phyloP scores from a whole-genome alignment of 1,140 invertebrate genomes.

The Solenopsis invicta region DNA sequence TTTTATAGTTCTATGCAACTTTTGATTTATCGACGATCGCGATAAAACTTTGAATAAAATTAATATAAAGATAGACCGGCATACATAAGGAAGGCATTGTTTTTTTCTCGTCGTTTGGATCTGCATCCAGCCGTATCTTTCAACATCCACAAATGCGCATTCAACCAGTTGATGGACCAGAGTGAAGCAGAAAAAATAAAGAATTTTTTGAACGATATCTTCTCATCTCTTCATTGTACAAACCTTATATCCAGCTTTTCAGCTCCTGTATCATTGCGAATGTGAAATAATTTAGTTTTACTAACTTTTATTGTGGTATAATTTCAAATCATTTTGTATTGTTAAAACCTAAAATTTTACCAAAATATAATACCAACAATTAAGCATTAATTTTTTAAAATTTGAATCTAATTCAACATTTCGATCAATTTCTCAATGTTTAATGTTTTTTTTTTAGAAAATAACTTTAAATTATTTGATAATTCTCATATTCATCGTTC shows the following conservation, averaged over 20 bases:
- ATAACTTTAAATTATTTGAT: background rate
- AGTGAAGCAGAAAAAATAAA: constrained; percentile 69
- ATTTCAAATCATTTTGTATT: background rate
- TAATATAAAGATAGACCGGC: background rate
- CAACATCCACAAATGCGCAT: constrained; percentile 25
- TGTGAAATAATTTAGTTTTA: constrained; percentile 1
- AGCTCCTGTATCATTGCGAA: constrained; percentile 10
- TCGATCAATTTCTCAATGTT: background rate
- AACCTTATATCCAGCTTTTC: constrained; percentile 44
- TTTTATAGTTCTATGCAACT: background rate
- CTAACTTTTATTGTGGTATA: constrained; percentile 22
- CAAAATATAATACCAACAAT: background rate
- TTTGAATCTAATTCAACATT: background rate
- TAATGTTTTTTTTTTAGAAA: background rate
- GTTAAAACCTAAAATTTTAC: background rate
- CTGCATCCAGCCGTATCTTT: background rate
- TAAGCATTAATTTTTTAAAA: background rate
- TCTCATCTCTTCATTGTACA: constrained; percentile 45
- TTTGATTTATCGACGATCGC: background rate
- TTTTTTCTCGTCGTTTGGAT: background rate
- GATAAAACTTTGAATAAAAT: background rate
- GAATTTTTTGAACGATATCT: constrained; percentile 49
- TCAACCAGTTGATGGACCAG: constrained; percentile 57
- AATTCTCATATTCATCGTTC: background rate
- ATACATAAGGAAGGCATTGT: background rate